These are phyloP conservation scores for Lipotes vexillifer DNA, from an alignment of 2,113 vertebrate genomes.

Conservation along the genomic window DNA sequence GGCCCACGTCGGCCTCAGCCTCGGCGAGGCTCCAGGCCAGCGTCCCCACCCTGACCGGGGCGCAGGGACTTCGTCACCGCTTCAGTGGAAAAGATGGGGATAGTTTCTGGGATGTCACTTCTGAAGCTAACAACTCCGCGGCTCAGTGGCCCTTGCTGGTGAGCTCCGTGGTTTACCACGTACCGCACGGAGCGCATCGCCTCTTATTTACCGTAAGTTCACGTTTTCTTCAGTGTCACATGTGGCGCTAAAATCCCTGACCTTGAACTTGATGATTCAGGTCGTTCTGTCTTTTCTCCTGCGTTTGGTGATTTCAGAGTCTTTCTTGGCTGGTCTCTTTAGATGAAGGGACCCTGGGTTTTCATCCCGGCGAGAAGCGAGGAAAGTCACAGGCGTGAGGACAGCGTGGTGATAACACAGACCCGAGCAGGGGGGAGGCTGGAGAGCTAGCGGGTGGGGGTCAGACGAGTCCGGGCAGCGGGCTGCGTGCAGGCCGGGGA, in stretches of 20 bases:
- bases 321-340: neutral
- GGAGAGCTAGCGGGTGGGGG: neutral
- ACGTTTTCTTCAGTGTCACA: neutral
- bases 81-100: neutral
- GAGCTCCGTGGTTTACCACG: accelerated
- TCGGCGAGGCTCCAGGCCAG: neutral
- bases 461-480: neutral
- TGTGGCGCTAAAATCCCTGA: no score
- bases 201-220: accelerated
- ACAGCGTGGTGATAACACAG: accelerated
- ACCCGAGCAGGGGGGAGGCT: accelerated
- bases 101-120: no score
- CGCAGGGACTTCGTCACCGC: neutral
- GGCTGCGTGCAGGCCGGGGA: neutral
- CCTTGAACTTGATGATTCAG: neutral
- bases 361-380: neutral
- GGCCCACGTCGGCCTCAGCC: neutral
- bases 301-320: neutral
- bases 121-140: neutral
- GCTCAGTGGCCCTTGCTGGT: accelerated
- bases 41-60: accelerated
- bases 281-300: accelerated
- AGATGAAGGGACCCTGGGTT: neutral
- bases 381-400: accelerated
- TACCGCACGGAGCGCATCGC: accelerated